phyloP scores from a whole-genome alignment of 23 tunicate genomes.

The Botrylloides violaceus region DNA sequence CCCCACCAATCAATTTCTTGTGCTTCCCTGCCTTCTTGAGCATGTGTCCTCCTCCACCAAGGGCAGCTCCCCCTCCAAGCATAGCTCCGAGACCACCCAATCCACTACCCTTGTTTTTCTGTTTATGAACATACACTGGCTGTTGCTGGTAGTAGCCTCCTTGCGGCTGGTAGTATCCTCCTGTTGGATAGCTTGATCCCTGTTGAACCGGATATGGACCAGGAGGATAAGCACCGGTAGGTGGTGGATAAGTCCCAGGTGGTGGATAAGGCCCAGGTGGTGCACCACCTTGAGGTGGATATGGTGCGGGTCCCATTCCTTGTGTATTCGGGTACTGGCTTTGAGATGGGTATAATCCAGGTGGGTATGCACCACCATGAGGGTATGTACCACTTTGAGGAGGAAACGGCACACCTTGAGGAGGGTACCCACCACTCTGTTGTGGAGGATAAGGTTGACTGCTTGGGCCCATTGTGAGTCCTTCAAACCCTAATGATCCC shows the following conservation, averaged over 20 bases:
- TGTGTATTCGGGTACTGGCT: background rate
- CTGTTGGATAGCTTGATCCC: slow-evolving; percentile 32
- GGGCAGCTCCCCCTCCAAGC: slow-evolving; percentile 30
- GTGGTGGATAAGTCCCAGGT: slow-evolving; percentile 13
- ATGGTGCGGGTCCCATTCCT: slow-evolving; percentile 1
- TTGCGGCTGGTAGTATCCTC: slow-evolving; percentile 17
- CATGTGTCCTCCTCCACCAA: slow-evolving; percentile 28
- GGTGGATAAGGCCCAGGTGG: slow-evolving; percentile 15
- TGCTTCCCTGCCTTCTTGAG: slow-evolving; percentile 48
- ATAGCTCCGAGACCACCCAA: slow-evolving; percentile 31
- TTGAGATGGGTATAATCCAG: background rate
- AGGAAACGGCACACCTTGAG: slow-evolving; percentile 13
- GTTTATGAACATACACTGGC: slow-evolving; percentile 2
- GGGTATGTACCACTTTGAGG: background rate
- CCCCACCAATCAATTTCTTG: slow-evolving; percentile 57
- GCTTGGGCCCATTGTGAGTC: background rate
- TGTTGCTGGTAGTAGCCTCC: slow-evolving; percentile 21
- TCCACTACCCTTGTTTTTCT: slow-evolving; percentile 12
- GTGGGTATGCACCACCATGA: slow-evolving; percentile 12
- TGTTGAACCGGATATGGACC: slow-evolving; percentile 17
- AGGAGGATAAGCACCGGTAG: slow-evolving; percentile 19
- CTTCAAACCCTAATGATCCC: slow-evolving; percentile 18
- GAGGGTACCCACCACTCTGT: slow-evolving; percentile 17
- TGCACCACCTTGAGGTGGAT: slow-evolving; percentile 23
- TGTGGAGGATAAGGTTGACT: slow-evolving; percentile 23